Percentiles rank a stretch among this genome's conserved stretches.
Evolutionary conservation across 2,888 invertebrate species (phyloP).

Genomic region (Lampropteryx suffumata): DNA sequence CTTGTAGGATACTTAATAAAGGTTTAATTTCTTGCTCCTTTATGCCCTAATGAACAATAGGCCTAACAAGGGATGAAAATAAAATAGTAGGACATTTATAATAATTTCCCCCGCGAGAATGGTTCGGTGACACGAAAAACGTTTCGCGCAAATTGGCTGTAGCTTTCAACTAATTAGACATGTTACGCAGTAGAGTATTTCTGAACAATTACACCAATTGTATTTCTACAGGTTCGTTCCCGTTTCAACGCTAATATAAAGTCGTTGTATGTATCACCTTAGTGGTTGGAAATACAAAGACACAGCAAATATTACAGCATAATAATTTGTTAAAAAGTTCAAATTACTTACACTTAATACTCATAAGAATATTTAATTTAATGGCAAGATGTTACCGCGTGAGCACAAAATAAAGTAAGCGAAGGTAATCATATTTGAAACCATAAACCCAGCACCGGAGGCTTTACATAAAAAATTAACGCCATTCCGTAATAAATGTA

Average conservation of each 20-base stretch:
- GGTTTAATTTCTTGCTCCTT: no score
- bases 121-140: slow-evolving; percentile 42
- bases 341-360: no score
- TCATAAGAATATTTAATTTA: no score
- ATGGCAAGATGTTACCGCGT: background rate
- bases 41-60: background rate
- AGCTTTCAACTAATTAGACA: slow-evolving; percentile 36
- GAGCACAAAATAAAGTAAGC: background rate
- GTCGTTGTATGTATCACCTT: no score
- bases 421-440: slow-evolving; percentile 1
- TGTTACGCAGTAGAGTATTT: slow-evolving; percentile 5
- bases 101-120: slow-evolving; percentile 37
- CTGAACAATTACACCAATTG: slow-evolving; percentile 20
- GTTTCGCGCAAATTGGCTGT: slow-evolving; percentile 40
- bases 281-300: no score
- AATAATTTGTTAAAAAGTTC: no score
- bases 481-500: slow-evolving; percentile 22
- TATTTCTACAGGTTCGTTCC: slow-evolving; percentile 3
- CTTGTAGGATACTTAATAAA: no score
- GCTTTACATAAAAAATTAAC: slow-evolving; percentile 25
- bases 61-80: slow-evolving; percentile 22
- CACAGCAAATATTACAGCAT: no score
- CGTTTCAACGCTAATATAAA: no score
- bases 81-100: slow-evolving; percentile 25
- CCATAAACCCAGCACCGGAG: slow-evolving; percentile 15